phyloP scores from a whole-genome alignment of 2,113 vertebrate genomes.

The Zapus hudsonius region DNA sequence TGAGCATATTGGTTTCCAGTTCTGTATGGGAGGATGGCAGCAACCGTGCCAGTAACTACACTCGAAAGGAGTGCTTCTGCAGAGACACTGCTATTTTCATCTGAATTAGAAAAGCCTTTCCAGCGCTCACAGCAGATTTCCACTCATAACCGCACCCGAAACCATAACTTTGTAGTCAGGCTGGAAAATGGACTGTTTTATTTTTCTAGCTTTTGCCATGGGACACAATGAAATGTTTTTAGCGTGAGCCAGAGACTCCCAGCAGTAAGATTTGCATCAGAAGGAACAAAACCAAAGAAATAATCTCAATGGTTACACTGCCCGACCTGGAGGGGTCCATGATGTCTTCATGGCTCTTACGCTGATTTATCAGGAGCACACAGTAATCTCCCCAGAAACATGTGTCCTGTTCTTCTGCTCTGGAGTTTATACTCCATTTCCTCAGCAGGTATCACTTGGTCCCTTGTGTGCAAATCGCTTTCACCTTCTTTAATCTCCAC shows the following conservation, averaged over 20 bases:
- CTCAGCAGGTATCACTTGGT: background rate
- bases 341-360: background rate
- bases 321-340: accelerated
- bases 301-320: background rate
- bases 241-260: background rate
- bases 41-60: background rate
- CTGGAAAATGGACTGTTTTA: background rate
- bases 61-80: background rate
- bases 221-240: background rate
- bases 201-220: background rate
- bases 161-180: background rate
- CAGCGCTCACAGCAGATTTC: constrained; percentile 12
- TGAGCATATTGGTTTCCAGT: background rate
- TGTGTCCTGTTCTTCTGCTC: no score
- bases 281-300: constrained; percentile 22
- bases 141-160: background rate
- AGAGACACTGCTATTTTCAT: constrained; percentile 1
- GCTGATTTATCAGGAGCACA: no score
- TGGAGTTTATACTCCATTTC: no score
- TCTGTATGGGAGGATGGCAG: background rate
- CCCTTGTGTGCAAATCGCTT: background rate
- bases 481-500: background rate
- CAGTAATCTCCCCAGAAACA: background rate
- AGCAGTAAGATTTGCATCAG: background rate
- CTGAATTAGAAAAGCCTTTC: background rate